phyloP scores from a whole-genome alignment of 2,113 vertebrate species.

The Antidorcas marsupialis region DNA sequence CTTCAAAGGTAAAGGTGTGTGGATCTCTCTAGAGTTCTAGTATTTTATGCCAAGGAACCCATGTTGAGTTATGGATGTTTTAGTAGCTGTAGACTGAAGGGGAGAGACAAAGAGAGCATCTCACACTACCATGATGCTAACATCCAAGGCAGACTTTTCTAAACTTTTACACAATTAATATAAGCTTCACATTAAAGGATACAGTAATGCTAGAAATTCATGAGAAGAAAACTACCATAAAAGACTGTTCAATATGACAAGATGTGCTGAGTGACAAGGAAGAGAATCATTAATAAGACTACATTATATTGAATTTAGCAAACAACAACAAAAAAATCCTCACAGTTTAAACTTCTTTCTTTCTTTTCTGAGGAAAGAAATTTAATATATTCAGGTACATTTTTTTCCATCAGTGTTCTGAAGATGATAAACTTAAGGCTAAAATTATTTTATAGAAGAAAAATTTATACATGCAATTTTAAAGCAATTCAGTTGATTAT shows the following conservation, averaged over 20 bases:
- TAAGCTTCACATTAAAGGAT: conserved; percentile 7
- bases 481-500: conserved; percentile 45
- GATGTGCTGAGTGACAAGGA: conserved; percentile 39
- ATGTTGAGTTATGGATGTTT: background rate
- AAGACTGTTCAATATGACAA: conserved; percentile 21
- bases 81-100: background rate
- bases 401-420: conserved; percentile 26
- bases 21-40: background rate
- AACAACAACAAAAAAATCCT: background rate
- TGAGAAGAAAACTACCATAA: background rate
- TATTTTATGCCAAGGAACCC: background rate
- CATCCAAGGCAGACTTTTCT: background rate
- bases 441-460: conserved; percentile 26
- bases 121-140: background rate
- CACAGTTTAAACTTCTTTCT: conserved; percentile 34
- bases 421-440: conserved; percentile 42
- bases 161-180: conserved; percentile 33
- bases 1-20: background rate
- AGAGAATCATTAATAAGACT: conserved; percentile 38
- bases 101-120: background rate
- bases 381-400: conserved; percentile 40
- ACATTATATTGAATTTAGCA: background rate
- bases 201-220: background rate
- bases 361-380: conserved; percentile 41
- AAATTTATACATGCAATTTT: conserved; percentile 18